Percentiles rank a stretch among this genome's conserved stretches.
Conservation (phyloP, 2,113 vertebrate genomes). For the Hippotragus niger region DNA sequence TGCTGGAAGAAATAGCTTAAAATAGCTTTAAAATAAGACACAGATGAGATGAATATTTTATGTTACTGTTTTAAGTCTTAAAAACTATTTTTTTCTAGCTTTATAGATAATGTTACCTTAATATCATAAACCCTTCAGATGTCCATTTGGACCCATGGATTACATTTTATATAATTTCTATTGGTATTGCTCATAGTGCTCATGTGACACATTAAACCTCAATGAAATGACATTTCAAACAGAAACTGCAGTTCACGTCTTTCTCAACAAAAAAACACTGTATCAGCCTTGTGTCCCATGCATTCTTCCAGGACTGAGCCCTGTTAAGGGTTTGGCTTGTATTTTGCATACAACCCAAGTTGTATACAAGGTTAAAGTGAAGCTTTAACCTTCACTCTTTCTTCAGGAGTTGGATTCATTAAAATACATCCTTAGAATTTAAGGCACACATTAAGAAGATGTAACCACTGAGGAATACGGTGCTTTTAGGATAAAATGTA, state of each 20-base stretch:
- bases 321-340: not conserved
- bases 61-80: not conserved
- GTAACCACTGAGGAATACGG: conserved; percentile 22
- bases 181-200: not conserved
- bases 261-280: not conserved
- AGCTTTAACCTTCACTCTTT: conserved; percentile 51
- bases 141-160: not conserved
- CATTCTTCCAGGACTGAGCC: conserved; percentile 37
- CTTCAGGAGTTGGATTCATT: conserved; percentile 46
- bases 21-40: conserved; percentile 19
- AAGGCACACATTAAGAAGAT: conserved; percentile 42
- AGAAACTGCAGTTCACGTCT: not conserved
- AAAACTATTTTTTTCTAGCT: not conserved
- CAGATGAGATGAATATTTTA: not conserved
- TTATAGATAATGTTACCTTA: not conserved
- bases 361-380: not conserved
- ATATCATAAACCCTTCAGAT: not conserved
- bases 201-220: conserved; percentile 29
- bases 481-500: conserved; percentile 46
- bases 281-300: not conserved
- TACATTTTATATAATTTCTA: not conserved
- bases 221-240: not conserved
- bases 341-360: not conserved
- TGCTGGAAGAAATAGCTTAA: not conserved
- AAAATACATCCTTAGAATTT: conserved; percentile 46